These are phyloP conservation scores for Eutolmus rufibarbis DNA, from an alignment of 2,888 invertebrate species.

Conservation along the genomic window DNA sequence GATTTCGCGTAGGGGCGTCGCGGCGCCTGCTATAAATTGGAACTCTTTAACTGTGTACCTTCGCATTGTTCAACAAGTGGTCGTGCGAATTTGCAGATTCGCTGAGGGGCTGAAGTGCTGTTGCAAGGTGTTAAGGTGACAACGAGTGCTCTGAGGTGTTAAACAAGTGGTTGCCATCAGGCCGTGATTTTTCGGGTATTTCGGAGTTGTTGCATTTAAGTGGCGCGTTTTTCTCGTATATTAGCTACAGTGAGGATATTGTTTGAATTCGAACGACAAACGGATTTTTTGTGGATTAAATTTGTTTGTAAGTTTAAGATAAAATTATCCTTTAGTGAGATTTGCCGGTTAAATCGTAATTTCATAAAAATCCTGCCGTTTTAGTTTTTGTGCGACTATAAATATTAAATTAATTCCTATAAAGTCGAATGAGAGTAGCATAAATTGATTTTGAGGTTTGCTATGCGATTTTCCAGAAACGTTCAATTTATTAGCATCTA, in stretches of 20 bases:
- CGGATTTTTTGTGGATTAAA: background rate
- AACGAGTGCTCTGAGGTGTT: slow-evolving; percentile 27
- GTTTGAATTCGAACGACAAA: background rate
- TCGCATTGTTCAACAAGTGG: slow-evolving; percentile 63
- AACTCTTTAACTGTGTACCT: slow-evolving; percentile 52
- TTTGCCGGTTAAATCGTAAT: background rate
- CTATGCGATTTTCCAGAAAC: too few species aligned
- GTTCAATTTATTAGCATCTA: too few species aligned
- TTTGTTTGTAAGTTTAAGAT: background rate
- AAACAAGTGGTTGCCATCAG: slow-evolving; percentile 34
- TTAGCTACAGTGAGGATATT: background rate
- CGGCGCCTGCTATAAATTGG: slow-evolving; percentile 54
- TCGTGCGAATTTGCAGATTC: slow-evolving; percentile 46
- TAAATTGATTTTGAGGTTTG: too few species aligned
- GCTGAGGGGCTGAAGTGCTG: slow-evolving; percentile 27
- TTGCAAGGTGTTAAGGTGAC: slow-evolving; percentile 23
- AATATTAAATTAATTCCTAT: background rate
- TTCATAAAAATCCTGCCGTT: too few species aligned
- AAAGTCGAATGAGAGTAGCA: too few species aligned
- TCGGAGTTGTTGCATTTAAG: background rate
- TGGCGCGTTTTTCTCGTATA: background rate
- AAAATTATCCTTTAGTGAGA: background rate
- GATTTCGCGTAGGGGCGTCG: background rate
- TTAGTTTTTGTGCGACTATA: too few species aligned
- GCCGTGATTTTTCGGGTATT: background rate